phyloP scores from a whole-genome alignment of 2,113 vertebrate genomes.

The Gambusia affinis region DNA sequence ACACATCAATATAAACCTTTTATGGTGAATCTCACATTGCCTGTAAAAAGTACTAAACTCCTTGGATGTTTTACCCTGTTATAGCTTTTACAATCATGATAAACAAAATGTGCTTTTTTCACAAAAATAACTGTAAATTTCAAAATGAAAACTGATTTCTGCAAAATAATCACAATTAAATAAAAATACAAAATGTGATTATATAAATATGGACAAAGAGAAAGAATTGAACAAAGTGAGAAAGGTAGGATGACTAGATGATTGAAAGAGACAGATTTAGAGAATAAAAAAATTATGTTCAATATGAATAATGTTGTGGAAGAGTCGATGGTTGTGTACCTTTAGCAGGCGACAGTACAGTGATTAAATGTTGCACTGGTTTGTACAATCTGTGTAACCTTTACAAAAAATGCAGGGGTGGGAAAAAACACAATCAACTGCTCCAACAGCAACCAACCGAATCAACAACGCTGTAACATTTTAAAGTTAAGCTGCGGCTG shows the following conservation, averaged over 20 bases:
- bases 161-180: too few relatives aligned
- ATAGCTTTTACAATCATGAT: too few relatives aligned
- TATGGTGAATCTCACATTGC: too few relatives aligned
- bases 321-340: not conserved
- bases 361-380: constrained; percentile 12
- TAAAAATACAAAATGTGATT: too few relatives aligned
- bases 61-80: too few relatives aligned
- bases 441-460: constrained; percentile 33
- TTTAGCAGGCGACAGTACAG: not conserved
- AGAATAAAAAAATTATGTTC: not conserved
- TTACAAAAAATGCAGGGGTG: not conserved
- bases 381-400: not conserved
- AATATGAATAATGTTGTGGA: not conserved
- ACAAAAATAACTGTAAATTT: too few relatives aligned
- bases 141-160: too few relatives aligned
- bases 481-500: constrained; percentile 42
- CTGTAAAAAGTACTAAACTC: too few relatives aligned
- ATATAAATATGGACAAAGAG: too few relatives aligned
- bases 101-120: too few relatives aligned
- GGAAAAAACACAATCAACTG: constrained; percentile 37
- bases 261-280: not conserved
- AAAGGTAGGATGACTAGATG: not conserved
- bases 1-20: too few relatives aligned
- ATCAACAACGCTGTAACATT: constrained; percentile 48
- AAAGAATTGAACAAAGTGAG: too few relatives aligned